A percentile compares a stretch with the other conserved stretches of the same genome.
These are phyloP conservation scores for Helicoverpa zea DNA, from an alignment of 1,140 invertebrate genomes.

Conservation along the genomic window DNA sequence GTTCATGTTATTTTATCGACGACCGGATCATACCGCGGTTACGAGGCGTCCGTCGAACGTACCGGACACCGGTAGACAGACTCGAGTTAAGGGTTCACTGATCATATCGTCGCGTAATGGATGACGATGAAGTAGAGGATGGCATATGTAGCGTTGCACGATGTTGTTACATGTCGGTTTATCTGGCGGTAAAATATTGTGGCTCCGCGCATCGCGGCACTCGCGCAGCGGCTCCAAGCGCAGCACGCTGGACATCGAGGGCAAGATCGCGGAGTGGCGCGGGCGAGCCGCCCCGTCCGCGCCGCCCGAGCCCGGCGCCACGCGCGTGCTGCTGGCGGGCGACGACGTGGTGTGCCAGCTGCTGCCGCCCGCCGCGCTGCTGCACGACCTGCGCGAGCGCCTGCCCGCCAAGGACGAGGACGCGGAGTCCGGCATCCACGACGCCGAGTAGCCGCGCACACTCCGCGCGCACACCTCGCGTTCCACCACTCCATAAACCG, in stretches of 20 bases:
- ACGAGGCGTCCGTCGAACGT: neutral
- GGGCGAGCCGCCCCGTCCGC: conserved; percentile 59
- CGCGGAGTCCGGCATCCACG: conserved; percentile 82
- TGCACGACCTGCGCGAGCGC: conserved; percentile 80
- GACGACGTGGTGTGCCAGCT: conserved; percentile 73
- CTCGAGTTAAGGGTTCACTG: neutral
- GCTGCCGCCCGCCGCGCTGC: conserved; percentile 72
- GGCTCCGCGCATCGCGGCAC: neutral
- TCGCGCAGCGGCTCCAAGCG: conserved; percentile 76
- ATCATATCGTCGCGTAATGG: neutral
- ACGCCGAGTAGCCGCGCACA: conserved; percentile 69
- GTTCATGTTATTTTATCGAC: conserved; percentile 51
- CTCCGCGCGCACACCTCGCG: neutral
- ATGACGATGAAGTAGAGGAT: neutral
- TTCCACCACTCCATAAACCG: too few relatives aligned
- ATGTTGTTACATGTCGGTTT: neutral
- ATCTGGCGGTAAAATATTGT: neutral
- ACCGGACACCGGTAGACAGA: neutral
- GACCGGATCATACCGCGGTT: neutral
- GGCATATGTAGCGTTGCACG: neutral
- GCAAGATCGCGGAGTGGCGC: conserved; percentile 82
- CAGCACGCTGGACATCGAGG: conserved; percentile 84
- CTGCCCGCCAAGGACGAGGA: conserved; percentile 81
- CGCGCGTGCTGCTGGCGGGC: conserved; percentile 70
- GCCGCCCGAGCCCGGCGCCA: conserved; percentile 54